Evolutionary conservation across 2,113 vertebrate genomes (phyloP).

Genomic region (Cyanoderma ruficeps): DNA sequence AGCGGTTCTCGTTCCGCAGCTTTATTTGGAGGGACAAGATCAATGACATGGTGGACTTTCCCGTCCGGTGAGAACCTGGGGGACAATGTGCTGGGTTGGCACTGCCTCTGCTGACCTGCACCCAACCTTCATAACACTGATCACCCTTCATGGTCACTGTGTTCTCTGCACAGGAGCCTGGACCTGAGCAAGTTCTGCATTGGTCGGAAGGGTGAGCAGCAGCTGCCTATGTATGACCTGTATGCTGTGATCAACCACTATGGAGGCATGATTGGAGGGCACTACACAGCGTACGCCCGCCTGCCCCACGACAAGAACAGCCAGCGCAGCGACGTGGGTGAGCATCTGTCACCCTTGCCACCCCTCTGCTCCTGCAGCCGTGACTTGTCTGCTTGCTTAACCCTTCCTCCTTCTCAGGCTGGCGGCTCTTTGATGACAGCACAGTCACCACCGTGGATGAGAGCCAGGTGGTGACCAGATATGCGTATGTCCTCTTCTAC

Average conservation of each 20-base stretch:
- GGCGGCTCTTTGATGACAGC: slow-evolving; percentile 98
- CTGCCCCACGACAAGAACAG: slow-evolving; percentile 95
- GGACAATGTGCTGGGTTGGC: fast-evolving
- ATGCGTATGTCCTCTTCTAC: slow-evolving; percentile 97
- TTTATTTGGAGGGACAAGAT: slow-evolving; percentile 99
- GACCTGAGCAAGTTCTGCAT: slow-evolving; percentile 98
- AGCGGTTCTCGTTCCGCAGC: slow-evolving; percentile 98
- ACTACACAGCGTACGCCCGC: slow-evolving; percentile 94
- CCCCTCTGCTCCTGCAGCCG: fast-evolving
- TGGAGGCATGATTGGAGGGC: slow-evolving; percentile 98
- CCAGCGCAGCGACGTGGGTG: slow-evolving; percentile 97
- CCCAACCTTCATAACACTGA: fast-evolving
- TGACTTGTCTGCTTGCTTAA: not conserved
- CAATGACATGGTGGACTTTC: slow-evolving; percentile 98
- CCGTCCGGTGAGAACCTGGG: slow-evolving; percentile 82
- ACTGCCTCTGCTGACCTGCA: not conserved
- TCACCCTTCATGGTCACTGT: not conserved
- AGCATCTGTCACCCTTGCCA: not conserved
- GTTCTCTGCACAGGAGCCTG: slow-evolving; percentile 79
- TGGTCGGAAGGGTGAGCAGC: slow-evolving; percentile 92
- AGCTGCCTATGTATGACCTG: slow-evolving; percentile 92
- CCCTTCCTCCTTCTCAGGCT: slow-evolving; percentile 78
- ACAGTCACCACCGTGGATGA: slow-evolving; percentile 96
- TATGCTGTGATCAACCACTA: slow-evolving; percentile 99
- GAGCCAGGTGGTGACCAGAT: slow-evolving; percentile 96